A percentile compares a stretch with the other conserved stretches of the same genome.
Conservation (phyloP, 2,113 vertebrate genomes). For the Cinclus cinclus region DNA sequence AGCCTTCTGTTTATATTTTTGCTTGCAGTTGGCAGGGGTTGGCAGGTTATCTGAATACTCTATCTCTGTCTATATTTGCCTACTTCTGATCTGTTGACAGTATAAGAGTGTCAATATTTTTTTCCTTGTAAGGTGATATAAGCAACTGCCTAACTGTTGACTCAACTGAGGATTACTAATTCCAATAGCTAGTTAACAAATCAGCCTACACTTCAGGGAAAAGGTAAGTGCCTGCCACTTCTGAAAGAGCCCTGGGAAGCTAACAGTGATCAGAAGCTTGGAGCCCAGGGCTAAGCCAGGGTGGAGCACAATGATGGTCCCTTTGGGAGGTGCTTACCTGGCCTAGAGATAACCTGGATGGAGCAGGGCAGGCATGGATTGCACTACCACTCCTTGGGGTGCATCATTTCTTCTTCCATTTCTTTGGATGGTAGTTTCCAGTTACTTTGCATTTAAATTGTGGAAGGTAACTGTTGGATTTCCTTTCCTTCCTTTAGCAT, state of each 20-base stretch:
- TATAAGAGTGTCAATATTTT: constrained; percentile 56
- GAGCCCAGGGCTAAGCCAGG: background rate
- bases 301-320: background rate
- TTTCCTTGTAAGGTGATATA: constrained; percentile 55
- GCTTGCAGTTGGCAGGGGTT: background rate
- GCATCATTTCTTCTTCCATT: background rate
- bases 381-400: background rate
- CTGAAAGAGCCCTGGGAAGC: constrained; percentile 3
- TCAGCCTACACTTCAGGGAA: background rate
- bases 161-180: constrained; percentile 61
- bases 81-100: constrained; percentile 57
- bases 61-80: constrained; percentile 60
- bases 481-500: background rate
- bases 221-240: constrained; percentile 10
- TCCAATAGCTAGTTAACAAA: constrained; percentile 59
- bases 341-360: background rate
- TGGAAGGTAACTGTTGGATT: background rate
- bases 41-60: constrained; percentile 45
- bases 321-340: background rate
- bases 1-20: constrained; percentile 44
- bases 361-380: background rate
- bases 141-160: constrained; percentile 52
- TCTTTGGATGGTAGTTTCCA: background rate
- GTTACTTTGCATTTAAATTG: background rate
- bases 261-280: background rate